phyloP scores from a whole-genome alignment of 2,888 invertebrate genomes.

The Heteromurus nitidus region DNA sequence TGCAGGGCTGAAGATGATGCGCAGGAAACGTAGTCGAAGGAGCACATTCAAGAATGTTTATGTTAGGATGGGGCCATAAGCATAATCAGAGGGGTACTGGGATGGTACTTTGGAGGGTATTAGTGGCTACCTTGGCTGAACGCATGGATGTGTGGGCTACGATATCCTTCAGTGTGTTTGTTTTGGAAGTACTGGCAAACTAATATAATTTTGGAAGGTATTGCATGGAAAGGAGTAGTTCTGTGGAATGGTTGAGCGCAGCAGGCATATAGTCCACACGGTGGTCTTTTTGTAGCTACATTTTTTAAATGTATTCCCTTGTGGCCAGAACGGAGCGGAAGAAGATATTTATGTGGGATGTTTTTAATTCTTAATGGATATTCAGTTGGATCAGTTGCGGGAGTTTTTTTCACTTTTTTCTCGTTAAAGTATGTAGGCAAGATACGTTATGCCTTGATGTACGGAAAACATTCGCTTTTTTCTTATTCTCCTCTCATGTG shows the following conservation, averaged over 20 bases:
- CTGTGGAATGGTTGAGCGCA: conserved; percentile 18
- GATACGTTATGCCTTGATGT: conserved; percentile 15
- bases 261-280: conserved; percentile 47
- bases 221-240: conserved; percentile 31
- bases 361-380: conserved; percentile 74
- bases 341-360: conserved; percentile 73
- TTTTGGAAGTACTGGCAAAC: conserved; percentile 45
- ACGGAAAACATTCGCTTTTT: conserved; percentile 16
- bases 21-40: conserved; percentile 16
- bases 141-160: background rate
- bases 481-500: conserved; percentile 10
- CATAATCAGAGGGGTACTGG: conserved; percentile 61
- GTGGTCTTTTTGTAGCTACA: conserved; percentile 64
- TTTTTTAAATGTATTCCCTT: conserved; percentile 71
- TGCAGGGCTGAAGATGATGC: conserved; percentile 45
- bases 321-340: conserved; percentile 67
- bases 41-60: conserved; percentile 50
- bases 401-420: conserved; percentile 52
- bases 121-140: conserved; percentile 34
- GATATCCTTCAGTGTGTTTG: conserved; percentile 17
- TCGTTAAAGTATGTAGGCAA: conserved; percentile 19
- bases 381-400: conserved; percentile 71
- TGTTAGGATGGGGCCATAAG: conserved; percentile 47
- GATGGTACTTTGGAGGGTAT: conserved; percentile 61
- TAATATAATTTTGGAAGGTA: conserved; percentile 49